These are phyloP conservation scores for Panulirus ornatus DNA, from an alignment of 1,140 invertebrate species.

Conservation along the genomic window DNA sequence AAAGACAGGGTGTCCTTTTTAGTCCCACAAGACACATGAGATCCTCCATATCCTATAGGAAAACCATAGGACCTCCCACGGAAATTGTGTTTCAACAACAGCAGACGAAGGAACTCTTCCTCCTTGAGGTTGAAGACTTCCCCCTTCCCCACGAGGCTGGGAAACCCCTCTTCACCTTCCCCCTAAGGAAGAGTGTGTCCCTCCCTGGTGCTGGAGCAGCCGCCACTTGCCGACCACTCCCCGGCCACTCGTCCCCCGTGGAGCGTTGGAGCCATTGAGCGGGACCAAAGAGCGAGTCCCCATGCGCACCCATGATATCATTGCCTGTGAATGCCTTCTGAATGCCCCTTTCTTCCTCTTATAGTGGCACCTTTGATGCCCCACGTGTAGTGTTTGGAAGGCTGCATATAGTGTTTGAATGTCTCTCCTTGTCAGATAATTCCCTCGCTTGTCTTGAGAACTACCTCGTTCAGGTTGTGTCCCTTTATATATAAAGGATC, in stretches of 20 bases:
- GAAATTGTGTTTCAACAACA: no score
- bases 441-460: conserved; percentile 60
- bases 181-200: background rate
- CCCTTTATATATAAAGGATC: background rate
- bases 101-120: no score
- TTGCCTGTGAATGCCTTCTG: conserved; percentile 66
- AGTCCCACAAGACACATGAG: no score
- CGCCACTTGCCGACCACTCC: conserved; percentile 54
- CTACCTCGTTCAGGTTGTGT: conserved; percentile 3
- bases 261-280: conserved; percentile 46
- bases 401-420: conserved; percentile 62
- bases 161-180: background rate
- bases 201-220: background rate
- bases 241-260: conserved; percentile 13
- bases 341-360: conserved; percentile 62
- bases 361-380: conserved; percentile 69
- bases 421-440: conserved; percentile 58
- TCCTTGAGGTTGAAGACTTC: background rate
- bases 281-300: conserved; percentile 61
- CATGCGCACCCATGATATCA: conserved; percentile 72
- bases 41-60: no score
- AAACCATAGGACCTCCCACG: no score
- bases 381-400: conserved; percentile 70
- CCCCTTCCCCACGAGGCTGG: background rate
- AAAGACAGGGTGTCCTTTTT: no score